Evolutionary conservation across 2,888 invertebrate species (phyloP).

Genomic region (Polyploca ridens): DNA sequence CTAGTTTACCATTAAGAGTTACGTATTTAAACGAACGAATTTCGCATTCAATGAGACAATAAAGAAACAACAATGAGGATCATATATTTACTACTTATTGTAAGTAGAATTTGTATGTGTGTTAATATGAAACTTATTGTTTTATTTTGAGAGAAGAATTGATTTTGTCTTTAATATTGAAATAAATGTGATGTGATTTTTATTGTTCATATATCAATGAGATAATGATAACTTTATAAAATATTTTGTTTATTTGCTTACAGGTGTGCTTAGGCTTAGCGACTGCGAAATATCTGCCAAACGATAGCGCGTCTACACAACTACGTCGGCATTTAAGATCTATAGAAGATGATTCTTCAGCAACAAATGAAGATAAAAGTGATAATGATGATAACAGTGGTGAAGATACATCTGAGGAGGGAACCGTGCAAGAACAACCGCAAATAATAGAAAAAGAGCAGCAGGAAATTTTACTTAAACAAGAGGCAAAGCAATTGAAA

Average conservation of each 20-base stretch:
- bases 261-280: slow-evolving; percentile 70
- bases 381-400: slow-evolving; percentile 45
- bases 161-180: neutral
- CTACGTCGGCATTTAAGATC: slow-evolving; percentile 52
- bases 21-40: slow-evolving; percentile 74
- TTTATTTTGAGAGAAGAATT: neutral
- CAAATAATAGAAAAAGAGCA: slow-evolving; percentile 40
- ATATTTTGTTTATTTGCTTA: slow-evolving; percentile 37
- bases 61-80: slow-evolving; percentile 68
- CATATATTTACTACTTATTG: slow-evolving; percentile 66
- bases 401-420: slow-evolving; percentile 39
- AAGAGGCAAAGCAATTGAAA: slow-evolving; percentile 31
- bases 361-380: slow-evolving; percentile 46
- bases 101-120: slow-evolving; percentile 53
- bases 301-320: slow-evolving; percentile 55
- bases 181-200: neutral
- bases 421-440: slow-evolving; percentile 39
- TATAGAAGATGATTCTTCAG: slow-evolving; percentile 54
- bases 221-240: slow-evolving; percentile 15
- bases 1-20: slow-evolving; percentile 51
- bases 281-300: slow-evolving; percentile 75
- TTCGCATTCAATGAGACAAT: slow-evolving; percentile 57
- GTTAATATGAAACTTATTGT: slow-evolving; percentile 11
- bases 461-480: slow-evolving; percentile 46
- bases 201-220: slow-evolving; percentile 2